phyloP scores from a whole-genome alignment of 1,140 invertebrate species.

The Bombus balteatus region DNA sequence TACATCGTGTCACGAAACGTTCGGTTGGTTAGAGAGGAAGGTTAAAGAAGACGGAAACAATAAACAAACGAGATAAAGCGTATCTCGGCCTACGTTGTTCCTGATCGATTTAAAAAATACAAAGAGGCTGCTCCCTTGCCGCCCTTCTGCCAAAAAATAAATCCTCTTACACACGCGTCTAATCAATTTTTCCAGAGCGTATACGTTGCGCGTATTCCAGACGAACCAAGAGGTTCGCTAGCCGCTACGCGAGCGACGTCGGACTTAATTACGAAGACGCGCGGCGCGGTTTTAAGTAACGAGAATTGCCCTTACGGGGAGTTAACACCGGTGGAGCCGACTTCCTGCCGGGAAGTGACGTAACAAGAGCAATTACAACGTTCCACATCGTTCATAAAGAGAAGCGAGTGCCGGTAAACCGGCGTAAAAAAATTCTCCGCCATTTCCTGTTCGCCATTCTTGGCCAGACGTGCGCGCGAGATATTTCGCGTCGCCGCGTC shows the following conservation, averaged over 20 bases:
- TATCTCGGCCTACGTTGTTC: background rate
- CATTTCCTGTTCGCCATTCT: constrained; percentile 9
- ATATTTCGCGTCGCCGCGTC: background rate
- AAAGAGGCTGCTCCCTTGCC: background rate
- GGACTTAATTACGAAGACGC: background rate
- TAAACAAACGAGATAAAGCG: background rate
- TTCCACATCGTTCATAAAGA: constrained; percentile 48
- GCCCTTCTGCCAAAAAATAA: rapidly evolving
- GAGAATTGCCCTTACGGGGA: background rate
- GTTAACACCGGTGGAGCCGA: constrained; percentile 24
- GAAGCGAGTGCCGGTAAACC: constrained; percentile 18
- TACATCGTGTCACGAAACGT: background rate
- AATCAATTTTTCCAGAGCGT: no score
- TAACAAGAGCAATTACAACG: constrained; percentile 58
- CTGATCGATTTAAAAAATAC: background rate
- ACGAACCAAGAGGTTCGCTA: no score
- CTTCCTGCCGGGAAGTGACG: constrained; percentile 59
- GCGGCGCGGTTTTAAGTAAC: constrained; percentile 13
- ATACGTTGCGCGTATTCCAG: no score
- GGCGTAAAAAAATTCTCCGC: constrained; percentile 16
- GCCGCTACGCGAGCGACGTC: no score
- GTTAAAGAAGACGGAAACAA: background rate
- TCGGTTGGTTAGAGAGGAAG: background rate
- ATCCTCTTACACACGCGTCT: no score
- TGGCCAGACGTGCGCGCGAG: no score